A percentile compares a stretch with the other conserved stretches of the same genome.
These are phyloP conservation scores for Bombylius major DNA, from an alignment of 2,888 invertebrate genomes.

Conservation along the genomic window DNA sequence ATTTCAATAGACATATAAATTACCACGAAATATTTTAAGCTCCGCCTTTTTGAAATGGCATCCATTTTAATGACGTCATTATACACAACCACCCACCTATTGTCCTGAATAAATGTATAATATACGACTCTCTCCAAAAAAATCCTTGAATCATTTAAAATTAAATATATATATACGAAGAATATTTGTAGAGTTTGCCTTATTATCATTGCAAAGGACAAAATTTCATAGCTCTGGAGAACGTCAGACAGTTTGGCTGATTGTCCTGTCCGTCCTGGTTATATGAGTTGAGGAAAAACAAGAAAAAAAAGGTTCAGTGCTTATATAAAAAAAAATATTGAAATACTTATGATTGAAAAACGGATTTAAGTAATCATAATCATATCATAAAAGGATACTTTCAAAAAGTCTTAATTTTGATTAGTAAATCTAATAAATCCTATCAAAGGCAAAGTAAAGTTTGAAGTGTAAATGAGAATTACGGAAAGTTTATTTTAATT, in stretches of 20 bases:
- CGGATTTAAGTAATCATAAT: too few species aligned
- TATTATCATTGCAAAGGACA: conserved; percentile 13
- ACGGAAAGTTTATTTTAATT: too few species aligned
- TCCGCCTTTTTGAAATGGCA: conserved; percentile 13
- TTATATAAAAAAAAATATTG: too few species aligned
- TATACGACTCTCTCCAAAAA: background rate
- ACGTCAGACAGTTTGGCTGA: conserved; percentile 38
- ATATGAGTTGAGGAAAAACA: background rate
- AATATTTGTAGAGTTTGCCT: background rate
- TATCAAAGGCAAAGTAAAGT: too few species aligned
- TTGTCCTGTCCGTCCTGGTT: conserved; percentile 24
- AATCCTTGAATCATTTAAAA: too few species aligned
- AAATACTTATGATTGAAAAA: too few species aligned
- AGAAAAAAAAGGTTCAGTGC: background rate
- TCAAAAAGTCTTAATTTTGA: too few species aligned
- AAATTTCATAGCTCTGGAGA: conserved; percentile 35
- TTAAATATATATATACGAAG: background rate
- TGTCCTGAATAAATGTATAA: background rate
- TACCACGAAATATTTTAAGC: conserved; percentile 4
- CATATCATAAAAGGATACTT: too few species aligned
- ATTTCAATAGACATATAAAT: too few species aligned
- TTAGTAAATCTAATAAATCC: too few species aligned
- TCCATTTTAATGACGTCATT: conserved; percentile 11
- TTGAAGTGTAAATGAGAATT: too few species aligned
- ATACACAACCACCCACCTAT: background rate